Conservation (phyloP, 2,888 invertebrate genomes). For the Silvanus unidentatus region DNA sequence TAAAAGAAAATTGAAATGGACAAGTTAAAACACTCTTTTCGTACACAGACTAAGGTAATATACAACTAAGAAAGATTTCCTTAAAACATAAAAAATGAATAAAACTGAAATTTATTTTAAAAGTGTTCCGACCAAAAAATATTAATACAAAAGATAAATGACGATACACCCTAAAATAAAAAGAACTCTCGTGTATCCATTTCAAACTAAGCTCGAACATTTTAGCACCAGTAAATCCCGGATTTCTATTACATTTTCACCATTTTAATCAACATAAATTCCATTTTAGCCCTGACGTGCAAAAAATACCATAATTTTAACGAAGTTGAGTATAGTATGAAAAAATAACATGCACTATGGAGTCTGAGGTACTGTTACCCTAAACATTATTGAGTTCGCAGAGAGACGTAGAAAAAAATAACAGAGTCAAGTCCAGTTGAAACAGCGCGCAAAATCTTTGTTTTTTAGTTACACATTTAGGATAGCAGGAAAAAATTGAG, state of each 20-base stretch:
- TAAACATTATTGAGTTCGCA: background rate
- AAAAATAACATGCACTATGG: background rate
- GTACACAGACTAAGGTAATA: too few species aligned
- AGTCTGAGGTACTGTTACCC: background rate
- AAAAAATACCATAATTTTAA: conserved; percentile 31
- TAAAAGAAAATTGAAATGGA: too few species aligned
- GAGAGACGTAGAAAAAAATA: too few species aligned
- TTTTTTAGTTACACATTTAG: background rate
- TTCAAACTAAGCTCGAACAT: conserved; percentile 25
- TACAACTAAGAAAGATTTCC: too few species aligned
- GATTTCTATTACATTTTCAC: conserved; percentile 36
- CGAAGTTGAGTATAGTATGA: background rate
- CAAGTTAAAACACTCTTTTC: too few species aligned
- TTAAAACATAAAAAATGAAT: too few species aligned
- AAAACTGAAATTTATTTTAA: too few species aligned
- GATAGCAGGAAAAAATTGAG: conserved; percentile 7
- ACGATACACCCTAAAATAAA: conserved; percentile 9
- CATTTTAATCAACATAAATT: conserved; percentile 42
- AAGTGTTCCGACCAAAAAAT: conserved; percentile 9
- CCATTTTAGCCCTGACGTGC: conserved; percentile 27
- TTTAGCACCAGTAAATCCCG: conserved; percentile 30
- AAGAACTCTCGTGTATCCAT: conserved; percentile 21
- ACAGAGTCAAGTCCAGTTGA: background rate
- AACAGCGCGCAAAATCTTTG: conserved; percentile 17
- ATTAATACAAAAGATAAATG: conserved; percentile 26